Evolutionary conservation across 2,888 invertebrate genomes (phyloP).

Genomic region (Pherbina coryleti): DNA sequence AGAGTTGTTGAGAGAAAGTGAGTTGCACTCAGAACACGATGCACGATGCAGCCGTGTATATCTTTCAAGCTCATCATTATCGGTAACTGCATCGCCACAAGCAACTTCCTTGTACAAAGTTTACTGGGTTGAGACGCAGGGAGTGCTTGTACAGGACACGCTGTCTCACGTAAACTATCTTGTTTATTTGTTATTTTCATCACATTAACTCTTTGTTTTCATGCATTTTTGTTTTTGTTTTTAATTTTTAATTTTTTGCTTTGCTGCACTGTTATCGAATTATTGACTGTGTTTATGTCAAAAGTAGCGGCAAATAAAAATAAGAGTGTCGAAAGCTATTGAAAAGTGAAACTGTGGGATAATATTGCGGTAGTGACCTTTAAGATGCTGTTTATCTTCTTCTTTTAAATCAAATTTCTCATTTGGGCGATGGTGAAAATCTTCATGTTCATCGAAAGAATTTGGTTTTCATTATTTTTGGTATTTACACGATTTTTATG

Average conservation of each 20-base stretch:
- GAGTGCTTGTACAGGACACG: neutral
- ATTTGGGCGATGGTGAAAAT: no score
- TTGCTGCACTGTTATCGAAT: neutral
- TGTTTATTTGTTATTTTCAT: neutral
- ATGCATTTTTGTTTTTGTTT: no score
- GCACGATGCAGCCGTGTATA: neutral
- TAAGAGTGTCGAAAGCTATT: conserved; percentile 17
- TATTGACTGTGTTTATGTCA: neutral
- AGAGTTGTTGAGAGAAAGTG: conserved; percentile 33
- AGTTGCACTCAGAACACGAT: conserved; percentile 36
- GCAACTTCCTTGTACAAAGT: neutral
- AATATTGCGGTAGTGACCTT: no score
- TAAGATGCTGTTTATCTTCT: no score
- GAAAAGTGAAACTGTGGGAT: conserved; percentile 42
- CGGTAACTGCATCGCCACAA: conserved; percentile 25
- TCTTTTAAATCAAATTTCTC: no score
- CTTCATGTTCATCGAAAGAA: no score
- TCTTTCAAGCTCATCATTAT: neutral
- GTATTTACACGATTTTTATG: no score
- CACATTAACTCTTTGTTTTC: neutral
- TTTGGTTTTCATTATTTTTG: no score
- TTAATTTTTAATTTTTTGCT: neutral
- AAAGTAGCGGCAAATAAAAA: neutral
- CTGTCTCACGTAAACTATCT: neutral
- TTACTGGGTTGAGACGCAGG: no score